These are phyloP conservation scores for Danio albolineatus DNA, from an alignment of 2,797 vertebrate genomes.

Conservation along the genomic window DNA sequence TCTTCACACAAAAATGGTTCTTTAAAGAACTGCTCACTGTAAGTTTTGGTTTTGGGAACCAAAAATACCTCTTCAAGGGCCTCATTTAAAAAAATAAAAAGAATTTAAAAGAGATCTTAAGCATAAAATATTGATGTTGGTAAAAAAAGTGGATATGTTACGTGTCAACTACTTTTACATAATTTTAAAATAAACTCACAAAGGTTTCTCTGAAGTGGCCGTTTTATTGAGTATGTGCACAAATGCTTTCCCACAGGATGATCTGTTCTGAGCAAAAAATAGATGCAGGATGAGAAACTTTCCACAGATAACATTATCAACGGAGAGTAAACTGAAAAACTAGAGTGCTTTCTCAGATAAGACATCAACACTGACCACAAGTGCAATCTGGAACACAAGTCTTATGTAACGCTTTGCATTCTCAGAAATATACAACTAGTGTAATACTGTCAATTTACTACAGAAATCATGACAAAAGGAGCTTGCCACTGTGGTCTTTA, in stretches of 20 bases:
- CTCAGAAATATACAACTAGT: slow-evolving; percentile 7
- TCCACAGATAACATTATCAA: slow-evolving; percentile 21
- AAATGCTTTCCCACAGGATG: background rate
- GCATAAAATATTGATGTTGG: background rate
- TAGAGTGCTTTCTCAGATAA: slow-evolving; percentile 16
- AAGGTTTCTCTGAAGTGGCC: background rate
- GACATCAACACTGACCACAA: background rate
- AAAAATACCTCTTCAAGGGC: no score
- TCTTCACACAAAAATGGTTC: background rate
- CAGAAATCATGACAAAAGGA: background rate
- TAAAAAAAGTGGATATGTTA: background rate
- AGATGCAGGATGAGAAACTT: slow-evolving; percentile 11
- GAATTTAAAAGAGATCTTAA: no score
- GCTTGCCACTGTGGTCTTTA: background rate
- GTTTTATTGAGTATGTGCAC: background rate
- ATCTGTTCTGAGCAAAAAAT: background rate
- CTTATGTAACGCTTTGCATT: slow-evolving; percentile 27
- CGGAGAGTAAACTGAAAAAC: slow-evolving; percentile 17
- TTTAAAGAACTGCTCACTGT: no score
- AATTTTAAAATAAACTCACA: background rate
- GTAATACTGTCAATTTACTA: slow-evolving; percentile 1
- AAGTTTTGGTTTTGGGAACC: no score
- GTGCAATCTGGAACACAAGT: background rate
- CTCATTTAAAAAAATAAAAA: no score
- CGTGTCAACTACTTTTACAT: background rate